phyloP scores from a whole-genome alignment of 2,797 vertebrate genomes.

The Antennarius maculatus region DNA sequence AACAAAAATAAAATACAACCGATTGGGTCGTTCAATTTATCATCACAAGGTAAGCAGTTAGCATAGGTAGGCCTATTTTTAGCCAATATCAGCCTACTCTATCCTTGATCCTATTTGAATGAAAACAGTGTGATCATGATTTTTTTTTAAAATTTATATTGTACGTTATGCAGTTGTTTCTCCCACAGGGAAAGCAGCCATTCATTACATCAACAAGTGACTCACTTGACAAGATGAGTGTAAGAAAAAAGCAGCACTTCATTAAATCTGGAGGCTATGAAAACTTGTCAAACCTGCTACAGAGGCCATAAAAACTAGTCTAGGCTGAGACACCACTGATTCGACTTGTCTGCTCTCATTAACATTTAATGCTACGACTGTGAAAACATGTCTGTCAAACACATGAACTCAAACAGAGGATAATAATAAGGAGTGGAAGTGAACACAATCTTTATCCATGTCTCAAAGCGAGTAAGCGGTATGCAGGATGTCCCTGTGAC shows the following conservation, averaged over 20 bases:
- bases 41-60: no score
- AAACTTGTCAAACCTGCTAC: not conserved
- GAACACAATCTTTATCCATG: no score
- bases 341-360: not conserved
- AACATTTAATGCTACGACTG: not conserved
- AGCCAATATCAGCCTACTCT: no score
- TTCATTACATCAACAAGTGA: not conserved
- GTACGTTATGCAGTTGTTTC: no score
- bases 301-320: fast-evolving
- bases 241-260: not conserved
- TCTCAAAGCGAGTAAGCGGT: no score
- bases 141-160: no score
- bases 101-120: no score
- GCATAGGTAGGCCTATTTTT: no score
- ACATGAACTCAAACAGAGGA: conserved; percentile 4
- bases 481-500: conserved; percentile 28
- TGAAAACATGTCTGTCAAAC: conserved; percentile 11
- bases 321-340: not conserved
- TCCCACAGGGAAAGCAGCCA: not conserved
- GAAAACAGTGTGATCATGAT: no score
- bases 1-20: no score
- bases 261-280: not conserved
- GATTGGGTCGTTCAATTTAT: no score
- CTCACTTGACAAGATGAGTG: not conserved
- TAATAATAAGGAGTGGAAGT: no score